Base-by-base conservation (phyloP, 2,113 vertebrate genomes). In the Baryphthengus martii region DNA sequence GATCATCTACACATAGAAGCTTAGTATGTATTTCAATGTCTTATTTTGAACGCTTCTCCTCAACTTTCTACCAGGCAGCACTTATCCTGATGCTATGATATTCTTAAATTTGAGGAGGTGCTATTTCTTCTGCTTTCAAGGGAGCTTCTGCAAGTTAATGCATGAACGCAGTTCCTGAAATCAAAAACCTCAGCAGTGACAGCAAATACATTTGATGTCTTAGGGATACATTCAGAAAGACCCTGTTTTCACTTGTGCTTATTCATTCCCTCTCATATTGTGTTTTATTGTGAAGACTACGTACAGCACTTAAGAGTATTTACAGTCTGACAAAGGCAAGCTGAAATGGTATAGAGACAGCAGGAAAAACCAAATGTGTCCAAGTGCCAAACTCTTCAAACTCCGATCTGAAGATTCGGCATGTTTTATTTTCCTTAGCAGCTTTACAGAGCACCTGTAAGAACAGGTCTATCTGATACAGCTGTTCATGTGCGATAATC, bases 391-490 rank as follows among this genome's bases (percentile, higher is more conserved):
- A 72, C n/a, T 61, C 52, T 72, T 89, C 52, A 78, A 81, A 81
- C 25, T 42, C 39, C 84, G 59, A 68, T 90, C 56, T 92, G 33
- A 95, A 87, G 67, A 72, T 61, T 91, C 56, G 37, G 59, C 13
- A 23, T 79, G 53, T 85, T 94, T 91, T 85, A 70, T 62, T 76
- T 50, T 85, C 68, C 1, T 0, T 55, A 85, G 70, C 50, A 83
- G 82, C 45, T 95, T 88, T 88, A 47, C 28, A 55, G 65, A 92
- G 75, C 71, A 93, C 88, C 85, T 89, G 88, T 49, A 73, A 90
- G 76, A 97, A 95, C 33, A 83, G 31, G 52, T 68, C 56, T 77
- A n/a, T 25, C 88, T 86, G 94, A 93, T 84, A 85, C 93, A 95
- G 91, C 76, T 93, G 55, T 88, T 97, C 94, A 72, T 19, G 12